These are phyloP conservation scores for Zaprionus tsacasi DNA, from an alignment of 1,140 invertebrate species.

Conservation along the genomic window DNA sequence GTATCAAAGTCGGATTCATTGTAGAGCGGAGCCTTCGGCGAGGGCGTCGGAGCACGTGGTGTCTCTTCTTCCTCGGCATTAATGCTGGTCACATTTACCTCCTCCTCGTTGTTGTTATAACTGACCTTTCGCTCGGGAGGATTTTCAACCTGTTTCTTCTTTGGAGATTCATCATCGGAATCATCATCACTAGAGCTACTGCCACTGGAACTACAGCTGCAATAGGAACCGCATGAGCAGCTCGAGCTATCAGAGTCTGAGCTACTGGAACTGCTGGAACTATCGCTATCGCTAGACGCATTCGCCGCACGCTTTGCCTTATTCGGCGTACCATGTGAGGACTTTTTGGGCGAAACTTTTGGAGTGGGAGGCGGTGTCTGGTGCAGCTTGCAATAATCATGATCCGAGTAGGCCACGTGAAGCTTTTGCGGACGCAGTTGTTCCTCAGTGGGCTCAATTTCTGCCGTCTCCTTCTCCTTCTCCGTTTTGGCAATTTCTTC, in stretches of 20 bases:
- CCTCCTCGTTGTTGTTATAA: constrained; percentile 41
- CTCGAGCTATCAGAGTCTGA: constrained; percentile 84
- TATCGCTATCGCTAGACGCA: constrained; percentile 90
- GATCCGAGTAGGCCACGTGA: constrained; percentile 87
- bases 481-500: constrained; percentile 60
- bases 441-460: constrained; percentile 30
- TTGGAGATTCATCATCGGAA: constrained; percentile 46
- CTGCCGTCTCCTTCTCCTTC: constrained; percentile 83
- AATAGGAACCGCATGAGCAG: constrained; percentile 89
- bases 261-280: constrained; percentile 86
- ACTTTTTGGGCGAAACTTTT: constrained; percentile 21
- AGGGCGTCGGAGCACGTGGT: constrained; percentile 18
- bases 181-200: constrained; percentile 88
- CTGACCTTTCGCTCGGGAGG: constrained; percentile 32
- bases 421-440: constrained; percentile 71
- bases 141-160: constrained; percentile 41
- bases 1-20: constrained; percentile 92
- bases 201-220: constrained; percentile 89
- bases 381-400: constrained; percentile 87
- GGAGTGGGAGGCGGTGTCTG: constrained; percentile 53
- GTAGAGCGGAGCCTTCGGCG: constrained; percentile 57
- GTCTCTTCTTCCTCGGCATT: constrained; percentile 33
- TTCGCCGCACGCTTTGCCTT: constrained; percentile 71
- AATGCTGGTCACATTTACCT: constrained; percentile 46
- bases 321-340: neutral